These are phyloP conservation scores for Trisateles emortualis DNA, from an alignment of 2,888 invertebrate species.

Conservation along the genomic window DNA sequence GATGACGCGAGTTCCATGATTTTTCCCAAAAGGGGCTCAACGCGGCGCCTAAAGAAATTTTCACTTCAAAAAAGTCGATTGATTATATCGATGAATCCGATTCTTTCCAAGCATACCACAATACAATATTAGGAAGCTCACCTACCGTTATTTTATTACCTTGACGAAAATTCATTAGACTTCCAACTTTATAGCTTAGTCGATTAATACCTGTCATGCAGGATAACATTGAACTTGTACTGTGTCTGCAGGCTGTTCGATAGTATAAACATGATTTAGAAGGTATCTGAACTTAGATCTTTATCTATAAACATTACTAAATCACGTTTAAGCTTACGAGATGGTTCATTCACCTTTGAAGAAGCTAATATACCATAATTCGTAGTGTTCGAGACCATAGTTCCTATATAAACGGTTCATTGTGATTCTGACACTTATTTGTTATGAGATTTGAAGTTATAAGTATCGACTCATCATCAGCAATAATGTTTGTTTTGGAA, in stretches of 20 bases:
- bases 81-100: too few species aligned
- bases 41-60: too few species aligned
- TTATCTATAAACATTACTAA: conserved; percentile 39
- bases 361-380: conserved; percentile 36
- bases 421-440: conserved; percentile 40
- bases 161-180: conserved; percentile 5
- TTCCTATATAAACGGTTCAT: conserved; percentile 51
- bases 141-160: not conserved
- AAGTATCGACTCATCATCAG: conserved; percentile 18
- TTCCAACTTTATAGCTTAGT: not conserved
- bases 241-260: conserved; percentile 25
- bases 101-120: too few species aligned
- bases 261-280: conserved; percentile 38
- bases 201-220: conserved; percentile 28
- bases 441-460: conserved; percentile 33
- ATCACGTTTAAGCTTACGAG: conserved; percentile 44
- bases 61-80: too few species aligned
- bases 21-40: too few species aligned
- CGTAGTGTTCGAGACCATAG: conserved; percentile 31
- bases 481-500: conserved; percentile 36
- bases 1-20: too few species aligned
- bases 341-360: conserved; percentile 44
- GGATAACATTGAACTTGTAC: conserved; percentile 36
- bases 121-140: not conserved
- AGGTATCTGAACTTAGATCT: conserved; percentile 34